These are phyloP conservation scores for Vulpes lagopus DNA, from an alignment of 2,113 vertebrate genomes.

Conservation along the genomic window DNA sequence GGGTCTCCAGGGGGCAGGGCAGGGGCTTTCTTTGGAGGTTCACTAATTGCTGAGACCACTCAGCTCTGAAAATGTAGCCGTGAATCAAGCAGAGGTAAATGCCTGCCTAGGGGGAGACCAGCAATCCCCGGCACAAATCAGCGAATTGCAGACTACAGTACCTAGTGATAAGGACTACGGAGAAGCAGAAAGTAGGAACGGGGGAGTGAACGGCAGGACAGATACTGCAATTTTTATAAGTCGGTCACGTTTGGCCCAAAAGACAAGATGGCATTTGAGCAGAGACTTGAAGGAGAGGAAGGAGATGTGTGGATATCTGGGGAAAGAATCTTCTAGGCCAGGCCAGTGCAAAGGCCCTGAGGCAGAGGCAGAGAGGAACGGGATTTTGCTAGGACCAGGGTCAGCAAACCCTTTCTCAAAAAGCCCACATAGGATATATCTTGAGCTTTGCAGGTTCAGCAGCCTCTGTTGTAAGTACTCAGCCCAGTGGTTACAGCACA, in stretches of 20 bases:
- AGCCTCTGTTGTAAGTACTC: neutral
- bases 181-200: neutral
- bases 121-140: neutral
- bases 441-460: neutral
- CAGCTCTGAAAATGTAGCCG: neutral
- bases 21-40: neutral
- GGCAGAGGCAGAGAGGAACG: neutral
- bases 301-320: neutral
- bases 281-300: neutral
- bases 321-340: neutral
- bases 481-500: fast-evolving
- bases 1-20: neutral
- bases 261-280: neutral
- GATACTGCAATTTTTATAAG: neutral
- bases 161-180: neutral
- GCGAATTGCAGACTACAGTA: too few relatives aligned
- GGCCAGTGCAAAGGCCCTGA: neutral
- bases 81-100: neutral
- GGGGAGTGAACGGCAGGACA: neutral
- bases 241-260: neutral
- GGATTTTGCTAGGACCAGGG: neutral
- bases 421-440: neutral
- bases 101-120: neutral
- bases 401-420: neutral
- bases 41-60: too few relatives aligned